A percentile compares a stretch with the other conserved stretches of the same genome.
phyloP scores from a whole-genome alignment of 2,888 invertebrate genomes.

The Tachina fera region DNA sequence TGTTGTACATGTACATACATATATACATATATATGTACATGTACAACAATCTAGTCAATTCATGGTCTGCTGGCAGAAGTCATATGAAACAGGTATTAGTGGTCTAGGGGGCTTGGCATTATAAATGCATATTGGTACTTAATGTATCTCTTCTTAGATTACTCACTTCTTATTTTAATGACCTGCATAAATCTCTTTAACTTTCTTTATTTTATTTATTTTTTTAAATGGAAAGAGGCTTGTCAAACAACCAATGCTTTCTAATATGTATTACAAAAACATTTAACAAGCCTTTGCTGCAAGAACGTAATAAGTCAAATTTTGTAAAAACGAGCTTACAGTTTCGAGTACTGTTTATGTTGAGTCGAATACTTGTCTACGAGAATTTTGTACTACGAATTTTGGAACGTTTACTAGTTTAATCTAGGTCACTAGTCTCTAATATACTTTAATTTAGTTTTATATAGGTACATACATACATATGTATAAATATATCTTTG shows the following conservation, averaged over 20 bases:
- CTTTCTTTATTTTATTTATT: not conserved
- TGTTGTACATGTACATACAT: not conserved
- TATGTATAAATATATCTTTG: no score
- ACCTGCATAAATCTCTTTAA: not conserved
- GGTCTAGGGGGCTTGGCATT: conserved; percentile 62
- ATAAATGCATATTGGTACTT: not conserved
- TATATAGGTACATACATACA: no score
- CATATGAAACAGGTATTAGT: conserved; percentile 62
- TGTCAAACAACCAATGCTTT: not conserved
- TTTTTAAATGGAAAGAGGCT: conserved; percentile 18
- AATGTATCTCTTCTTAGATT: not conserved
- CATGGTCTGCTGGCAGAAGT: not conserved
- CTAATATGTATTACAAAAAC: not conserved
- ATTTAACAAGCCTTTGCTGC: no score
- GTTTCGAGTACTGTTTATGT: no score
- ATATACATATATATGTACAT: not conserved
- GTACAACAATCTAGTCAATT: not conserved
- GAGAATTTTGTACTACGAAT: no score
- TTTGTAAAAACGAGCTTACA: no score
- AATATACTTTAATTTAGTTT: no score
- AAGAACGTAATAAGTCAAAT: no score
- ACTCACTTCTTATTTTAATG: not conserved
- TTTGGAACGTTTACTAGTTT: no score
- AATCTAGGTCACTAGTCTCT: no score
- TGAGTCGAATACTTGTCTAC: no score